phyloP scores from a whole-genome alignment of 2,888 invertebrate species.

The Pilophorus perplexus region DNA sequence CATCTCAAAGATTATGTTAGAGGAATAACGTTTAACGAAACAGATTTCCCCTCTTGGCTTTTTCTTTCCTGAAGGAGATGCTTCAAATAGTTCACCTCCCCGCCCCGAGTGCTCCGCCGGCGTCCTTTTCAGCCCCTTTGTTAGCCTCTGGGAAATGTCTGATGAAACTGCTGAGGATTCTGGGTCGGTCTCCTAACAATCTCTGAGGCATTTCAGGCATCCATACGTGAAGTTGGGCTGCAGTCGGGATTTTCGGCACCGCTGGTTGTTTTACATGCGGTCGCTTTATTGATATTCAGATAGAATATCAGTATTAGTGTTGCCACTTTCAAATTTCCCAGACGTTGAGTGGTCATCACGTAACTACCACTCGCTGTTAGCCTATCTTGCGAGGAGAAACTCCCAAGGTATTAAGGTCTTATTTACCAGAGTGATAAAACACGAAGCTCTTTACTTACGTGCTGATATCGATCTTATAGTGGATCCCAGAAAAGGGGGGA shows the following conservation, averaged over 20 bases:
- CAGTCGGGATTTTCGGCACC: no score
- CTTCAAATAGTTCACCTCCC: slow-evolving; percentile 27
- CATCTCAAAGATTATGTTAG: slow-evolving; percentile 25
- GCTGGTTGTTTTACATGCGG: no score
- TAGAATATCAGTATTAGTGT: no score
- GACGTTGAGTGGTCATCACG: no score
- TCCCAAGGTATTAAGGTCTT: no score
- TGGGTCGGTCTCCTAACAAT: background rate
- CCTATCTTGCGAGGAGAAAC: no score
- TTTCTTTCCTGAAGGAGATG: background rate
- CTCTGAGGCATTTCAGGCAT: slow-evolving; percentile 1
- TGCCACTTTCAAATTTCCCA: no score
- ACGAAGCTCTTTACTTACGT: no score
- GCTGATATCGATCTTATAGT: no score
- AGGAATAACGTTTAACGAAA: slow-evolving; percentile 29
- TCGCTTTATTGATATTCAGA: no score
- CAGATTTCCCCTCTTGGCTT: slow-evolving; percentile 13
- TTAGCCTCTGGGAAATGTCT: background rate
- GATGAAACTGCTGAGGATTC: background rate
- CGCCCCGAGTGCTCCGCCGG: background rate
- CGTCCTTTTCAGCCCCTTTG: slow-evolving; percentile 1
- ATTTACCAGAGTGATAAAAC: no score
- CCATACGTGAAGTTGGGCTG: slow-evolving; percentile 8
- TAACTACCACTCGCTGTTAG: no score
- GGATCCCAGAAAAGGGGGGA: background rate